Evolutionary conservation across 2,888 invertebrate genomes (phyloP).

Genomic region (Diloba caeruleocephala): DNA sequence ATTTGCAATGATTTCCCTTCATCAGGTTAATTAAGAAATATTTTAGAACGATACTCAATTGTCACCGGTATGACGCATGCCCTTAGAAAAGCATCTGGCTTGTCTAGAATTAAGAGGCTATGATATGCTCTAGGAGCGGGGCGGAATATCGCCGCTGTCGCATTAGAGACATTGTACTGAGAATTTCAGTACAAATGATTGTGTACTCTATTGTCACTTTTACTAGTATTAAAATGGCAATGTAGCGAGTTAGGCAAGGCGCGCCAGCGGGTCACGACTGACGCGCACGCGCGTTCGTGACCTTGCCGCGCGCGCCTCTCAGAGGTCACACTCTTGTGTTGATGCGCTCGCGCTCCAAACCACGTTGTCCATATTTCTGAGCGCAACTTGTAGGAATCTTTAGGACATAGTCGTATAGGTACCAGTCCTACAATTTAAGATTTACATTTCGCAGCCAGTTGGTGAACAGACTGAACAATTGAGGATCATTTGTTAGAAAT

Average conservation of each 20-base stretch:
- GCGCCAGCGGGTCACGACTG: constrained; percentile 88
- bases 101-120: constrained; percentile 67
- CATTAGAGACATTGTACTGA: constrained; percentile 73
- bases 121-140: constrained; percentile 62
- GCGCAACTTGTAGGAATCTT: constrained; percentile 38
- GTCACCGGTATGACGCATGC: constrained; percentile 32
- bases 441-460: not conserved
- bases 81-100: constrained; percentile 48
- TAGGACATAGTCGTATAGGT: constrained; percentile 7
- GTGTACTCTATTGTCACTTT: constrained; percentile 77
- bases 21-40: too few relatives aligned
- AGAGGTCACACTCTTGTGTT: constrained; percentile 85
- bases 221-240: constrained; percentile 72
- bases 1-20: too few relatives aligned
- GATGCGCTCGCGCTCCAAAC: constrained; percentile 77
- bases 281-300: constrained; percentile 88
- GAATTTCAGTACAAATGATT: constrained; percentile 64
- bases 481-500: not conserved
- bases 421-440: constrained; percentile 3
- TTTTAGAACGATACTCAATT: too few relatives aligned
- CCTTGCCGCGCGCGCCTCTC: constrained; percentile 86
- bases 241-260: constrained; percentile 64
- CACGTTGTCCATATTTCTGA: constrained; percentile 70
- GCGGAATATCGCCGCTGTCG: constrained; percentile 59
- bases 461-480: not conserved